phyloP scores from a whole-genome alignment of 2,888 invertebrate genomes.

The Cataglyphis altisquamis region DNA sequence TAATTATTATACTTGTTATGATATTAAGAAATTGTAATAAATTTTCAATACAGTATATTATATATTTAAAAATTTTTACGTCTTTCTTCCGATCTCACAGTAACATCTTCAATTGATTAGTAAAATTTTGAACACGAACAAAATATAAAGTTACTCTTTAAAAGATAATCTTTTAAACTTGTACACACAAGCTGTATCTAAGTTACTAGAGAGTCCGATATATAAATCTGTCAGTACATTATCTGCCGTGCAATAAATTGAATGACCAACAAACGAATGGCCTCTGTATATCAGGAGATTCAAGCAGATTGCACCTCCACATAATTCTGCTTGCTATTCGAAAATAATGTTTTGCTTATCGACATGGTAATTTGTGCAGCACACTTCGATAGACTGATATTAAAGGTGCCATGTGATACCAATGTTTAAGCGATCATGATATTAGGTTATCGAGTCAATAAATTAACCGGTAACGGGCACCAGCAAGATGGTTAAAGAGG shows the following conservation, averaged over 20 bases:
- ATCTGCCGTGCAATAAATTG: neutral
- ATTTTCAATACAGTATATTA: neutral
- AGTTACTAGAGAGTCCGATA: neutral
- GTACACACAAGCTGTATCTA: neutral
- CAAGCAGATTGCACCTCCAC: constrained; percentile 17
- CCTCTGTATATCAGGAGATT: neutral
- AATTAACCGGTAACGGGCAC: constrained; percentile 17
- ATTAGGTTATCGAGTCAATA: constrained; percentile 66
- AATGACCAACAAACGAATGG: constrained; percentile 5
- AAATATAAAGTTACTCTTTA: neutral
- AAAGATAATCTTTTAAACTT: neutral
- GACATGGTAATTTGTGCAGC: constrained; percentile 51
- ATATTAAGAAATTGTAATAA: neutral
- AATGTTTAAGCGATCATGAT: constrained; percentile 62
- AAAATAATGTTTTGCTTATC: constrained; percentile 51
- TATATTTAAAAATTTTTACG: neutral
- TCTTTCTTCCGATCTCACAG: neutral
- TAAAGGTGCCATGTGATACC: constrained; percentile 34
- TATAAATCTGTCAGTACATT: constrained; percentile 12
- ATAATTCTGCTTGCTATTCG: constrained; percentile 20
- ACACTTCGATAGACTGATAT: constrained; percentile 53
- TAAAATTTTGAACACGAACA: neutral
- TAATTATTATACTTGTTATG: neutral
- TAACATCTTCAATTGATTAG: neutral
- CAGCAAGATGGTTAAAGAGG: constrained; percentile 43